Base-by-base conservation (phyloP, 2,797 vertebrate species). In the Dryobates pubescens region DNA sequence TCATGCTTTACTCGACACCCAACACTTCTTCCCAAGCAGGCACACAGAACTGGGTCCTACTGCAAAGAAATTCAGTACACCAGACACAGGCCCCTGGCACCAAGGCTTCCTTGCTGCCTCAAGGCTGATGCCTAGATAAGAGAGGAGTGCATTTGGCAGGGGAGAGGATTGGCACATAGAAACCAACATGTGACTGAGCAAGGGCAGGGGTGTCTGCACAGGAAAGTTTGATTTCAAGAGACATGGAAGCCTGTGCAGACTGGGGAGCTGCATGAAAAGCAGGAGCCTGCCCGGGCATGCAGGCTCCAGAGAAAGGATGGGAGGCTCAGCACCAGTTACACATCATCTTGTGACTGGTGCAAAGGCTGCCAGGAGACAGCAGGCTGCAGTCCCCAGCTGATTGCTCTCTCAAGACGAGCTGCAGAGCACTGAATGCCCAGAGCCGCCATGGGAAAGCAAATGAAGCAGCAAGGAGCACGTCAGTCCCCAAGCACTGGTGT, bases 201-300 rank as follows among this genome's bases (percentile, higher is more conserved):
- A 79, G 80, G 63, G 57, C 0, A 6, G 45, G 18, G 41, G 18
- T 62, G 41, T 16, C 78, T 10, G 4, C 51, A 51, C 62, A 51
- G 64, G 63, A 49, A 73, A 71, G 70, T 51, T 86, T 67, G 68
- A 32, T 58, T 82, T 74, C 34, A 79, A 80, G 76, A 93, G 30
- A 67, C 54, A 45, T 0, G 0, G 92, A 92, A 93, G 64, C 82
- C 77, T 93, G 49, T 47, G 38, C 88, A 89, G 74, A 32, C 65
- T 53, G 62, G n/a, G 56, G 41, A 94, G 59, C 83, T 72, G 82
- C 88, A 92, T 47, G 73, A 93, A 92, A 77, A n/a, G 74, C 23
- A 24, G 56, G 34, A n/a, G 62, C 84, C 70, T 82, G 86, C 20
- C 58, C 0, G 1, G 85, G 64, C 92, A 80, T 0, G 89, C 7